These are phyloP conservation scores for Orthonyx spaldingii DNA, from an alignment of 2,113 vertebrate genomes.

Conservation along the genomic window DNA sequence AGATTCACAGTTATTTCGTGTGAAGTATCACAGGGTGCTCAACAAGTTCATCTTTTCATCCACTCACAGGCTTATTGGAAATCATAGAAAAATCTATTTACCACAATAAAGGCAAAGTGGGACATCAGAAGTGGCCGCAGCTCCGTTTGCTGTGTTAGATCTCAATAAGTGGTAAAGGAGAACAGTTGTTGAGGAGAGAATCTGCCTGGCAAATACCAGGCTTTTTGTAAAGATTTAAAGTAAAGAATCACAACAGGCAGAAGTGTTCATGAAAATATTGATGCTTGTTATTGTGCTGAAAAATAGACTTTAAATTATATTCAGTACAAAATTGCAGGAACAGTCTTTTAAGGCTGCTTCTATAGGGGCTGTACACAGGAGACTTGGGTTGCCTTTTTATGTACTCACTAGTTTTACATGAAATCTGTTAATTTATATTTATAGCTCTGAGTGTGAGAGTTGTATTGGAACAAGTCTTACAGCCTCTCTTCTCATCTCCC, in stretches of 20 bases:
- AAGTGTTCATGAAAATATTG: not conserved
- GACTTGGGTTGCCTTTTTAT: not conserved
- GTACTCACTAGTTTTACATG: not conserved
- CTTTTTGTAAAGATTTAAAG: not conserved
- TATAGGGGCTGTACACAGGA: not conserved
- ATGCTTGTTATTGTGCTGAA: not conserved
- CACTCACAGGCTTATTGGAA: not conserved
- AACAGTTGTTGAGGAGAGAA: not conserved
- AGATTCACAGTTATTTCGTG: not conserved
- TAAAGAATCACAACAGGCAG: not conserved
- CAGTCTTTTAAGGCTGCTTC: not conserved
- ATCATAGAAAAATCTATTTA: not conserved
- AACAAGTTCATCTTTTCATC: not conserved
- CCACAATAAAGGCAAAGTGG: not conserved
- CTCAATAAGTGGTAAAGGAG: not conserved
- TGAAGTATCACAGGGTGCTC: not conserved
- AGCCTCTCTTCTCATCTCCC: not conserved
- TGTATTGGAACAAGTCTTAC: slow-evolving; percentile 9
- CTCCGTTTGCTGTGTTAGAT: not conserved
- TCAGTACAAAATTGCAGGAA: not conserved
- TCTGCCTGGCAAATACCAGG: not conserved
- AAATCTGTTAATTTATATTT: not conserved
- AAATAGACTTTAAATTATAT: not conserved
- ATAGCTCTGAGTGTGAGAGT: not conserved
- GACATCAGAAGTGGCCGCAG: fast-evolving